phyloP scores from a whole-genome alignment of 2,888 invertebrate species.

The Cheilosia soror region DNA sequence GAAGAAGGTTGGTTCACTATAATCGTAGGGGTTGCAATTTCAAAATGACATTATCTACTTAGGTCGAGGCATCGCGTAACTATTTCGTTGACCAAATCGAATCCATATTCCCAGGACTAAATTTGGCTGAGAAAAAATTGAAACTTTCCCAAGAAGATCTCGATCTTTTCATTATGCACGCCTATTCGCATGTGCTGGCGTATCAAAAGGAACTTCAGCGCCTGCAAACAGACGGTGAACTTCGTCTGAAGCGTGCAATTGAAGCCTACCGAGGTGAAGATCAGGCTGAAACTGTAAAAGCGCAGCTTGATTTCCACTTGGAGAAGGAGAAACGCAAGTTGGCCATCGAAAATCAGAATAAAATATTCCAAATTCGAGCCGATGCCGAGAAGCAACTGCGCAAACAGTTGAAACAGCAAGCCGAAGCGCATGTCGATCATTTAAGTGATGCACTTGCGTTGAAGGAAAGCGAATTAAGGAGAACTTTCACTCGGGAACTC shows the following conservation, averaged over 20 bases:
- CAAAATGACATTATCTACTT: constrained; percentile 7
- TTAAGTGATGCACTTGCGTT: constrained; percentile 88
- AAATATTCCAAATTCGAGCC: constrained; percentile 86
- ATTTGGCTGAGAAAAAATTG: constrained; percentile 87
- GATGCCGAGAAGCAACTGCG: constrained; percentile 90
- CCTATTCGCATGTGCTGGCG: constrained; percentile 90
- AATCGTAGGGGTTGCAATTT: background rate
- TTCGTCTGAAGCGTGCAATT: constrained; percentile 87
- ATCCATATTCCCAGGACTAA: constrained; percentile 89
- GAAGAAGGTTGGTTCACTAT: constrained; percentile 86
- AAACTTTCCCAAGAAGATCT: constrained; percentile 87
- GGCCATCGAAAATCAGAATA: constrained; percentile 89
- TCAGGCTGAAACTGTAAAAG: constrained; percentile 84
- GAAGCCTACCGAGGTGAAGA: constrained; percentile 86
- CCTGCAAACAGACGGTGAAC: constrained; percentile 87
- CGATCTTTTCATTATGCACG: constrained; percentile 91
- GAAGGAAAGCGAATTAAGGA: constrained; percentile 85
- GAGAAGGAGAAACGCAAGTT: constrained; percentile 88
- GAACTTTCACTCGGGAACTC: constrained; percentile 85
- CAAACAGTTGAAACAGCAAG: constrained; percentile 92
- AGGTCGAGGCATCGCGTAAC: constrained; percentile 85
- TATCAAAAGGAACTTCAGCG: constrained; percentile 91
- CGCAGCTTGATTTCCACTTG: constrained; percentile 88
- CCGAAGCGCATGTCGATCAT: constrained; percentile 93
- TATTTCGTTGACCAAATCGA: constrained; percentile 87